Base-by-base conservation (phyloP, 1,140 invertebrate genomes). In the Neodiprion lecontei region DNA sequence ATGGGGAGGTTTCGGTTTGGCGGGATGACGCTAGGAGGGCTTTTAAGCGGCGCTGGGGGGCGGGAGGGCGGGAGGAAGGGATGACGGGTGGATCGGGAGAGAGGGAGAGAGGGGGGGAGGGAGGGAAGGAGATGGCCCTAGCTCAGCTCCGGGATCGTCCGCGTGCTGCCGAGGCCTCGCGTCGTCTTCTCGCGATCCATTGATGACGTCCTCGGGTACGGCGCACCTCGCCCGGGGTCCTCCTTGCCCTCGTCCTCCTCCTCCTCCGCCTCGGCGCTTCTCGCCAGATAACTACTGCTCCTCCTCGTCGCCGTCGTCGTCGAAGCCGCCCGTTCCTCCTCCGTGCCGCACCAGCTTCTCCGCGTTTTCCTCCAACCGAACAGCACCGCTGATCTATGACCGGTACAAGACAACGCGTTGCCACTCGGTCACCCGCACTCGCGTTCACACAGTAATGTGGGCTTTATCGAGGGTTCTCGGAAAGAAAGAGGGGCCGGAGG, bases 251-350 rank as follows among this genome's bases (percentile, higher is more conserved):
- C 40, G 67, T 69, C 40, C 67, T 14, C 67, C 69, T 72, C 74
- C 53, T 70, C 76, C 75, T 61, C 53, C 17, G 73, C 74, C 67
- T 72, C n/a, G 65, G 72, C 17, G 69, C 65, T 65, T 71, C 70
- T 28, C 73, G 40, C 71, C 69, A 53, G 70, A 69, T 61, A 48
- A 66, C 48, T 75, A 69, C 74, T 67, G 23, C 72, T 47, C 72
- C 72, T 47, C 72, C 61, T 49, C 61, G 67, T 69, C 72, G 72
- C 61, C 61, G 49, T 70, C 75, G 11, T 12, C 73, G 40, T 23
- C 72, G 23, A 28, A 23, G 21, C 61, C 66, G 17, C 72, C 65
- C n/a, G 14, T 17, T 1, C 72, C 67, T n/a, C 65, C 21, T 21
- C 72, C 61, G 12, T 40, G 28, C 28, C 28, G 28, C 28, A 40